Percentiles rank a stretch among this genome's conserved stretches.
These are phyloP conservation scores for Tachuris rubrigastra DNA, from an alignment of 2,113 vertebrate genomes.

Conservation along the genomic window DNA sequence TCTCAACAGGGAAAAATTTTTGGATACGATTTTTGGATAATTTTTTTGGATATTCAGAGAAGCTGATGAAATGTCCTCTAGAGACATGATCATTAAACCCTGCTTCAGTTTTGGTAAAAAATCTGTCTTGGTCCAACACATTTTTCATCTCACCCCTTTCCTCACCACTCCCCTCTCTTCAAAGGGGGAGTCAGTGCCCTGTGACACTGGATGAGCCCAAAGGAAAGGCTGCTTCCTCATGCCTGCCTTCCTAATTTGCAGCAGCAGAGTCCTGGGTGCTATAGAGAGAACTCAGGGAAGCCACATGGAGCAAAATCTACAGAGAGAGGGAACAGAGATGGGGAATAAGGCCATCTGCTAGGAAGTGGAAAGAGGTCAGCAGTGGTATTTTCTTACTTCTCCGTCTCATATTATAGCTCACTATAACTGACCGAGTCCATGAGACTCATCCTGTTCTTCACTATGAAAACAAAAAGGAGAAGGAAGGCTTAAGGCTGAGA, in stretches of 20 bases:
- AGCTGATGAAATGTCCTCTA: background rate
- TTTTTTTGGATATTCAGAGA: constrained; percentile 5
- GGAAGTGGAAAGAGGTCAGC: background rate
- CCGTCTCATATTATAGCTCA: background rate
- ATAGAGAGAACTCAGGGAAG: background rate
- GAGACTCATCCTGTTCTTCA: background rate
- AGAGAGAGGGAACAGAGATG: background rate
- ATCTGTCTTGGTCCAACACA: accelerated
- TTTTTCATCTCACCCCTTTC: background rate
- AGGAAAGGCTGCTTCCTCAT: background rate
- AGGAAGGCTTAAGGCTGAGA: background rate
- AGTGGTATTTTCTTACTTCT: background rate
- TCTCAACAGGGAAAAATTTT: background rate
- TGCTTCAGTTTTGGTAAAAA: background rate
- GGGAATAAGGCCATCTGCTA: background rate
- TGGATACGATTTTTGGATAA: too few relatives aligned
- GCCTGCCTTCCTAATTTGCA: background rate
- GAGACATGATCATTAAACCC: background rate
- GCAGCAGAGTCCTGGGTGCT: background rate
- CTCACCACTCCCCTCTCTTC: background rate
- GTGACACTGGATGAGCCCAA: background rate
- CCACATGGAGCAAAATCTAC: background rate
- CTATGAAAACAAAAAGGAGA: background rate
- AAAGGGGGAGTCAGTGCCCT: background rate
- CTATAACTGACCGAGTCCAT: background rate